Conservation (phyloP, 2,888 invertebrate species). For the Eupithecia subfuscata region DNA sequence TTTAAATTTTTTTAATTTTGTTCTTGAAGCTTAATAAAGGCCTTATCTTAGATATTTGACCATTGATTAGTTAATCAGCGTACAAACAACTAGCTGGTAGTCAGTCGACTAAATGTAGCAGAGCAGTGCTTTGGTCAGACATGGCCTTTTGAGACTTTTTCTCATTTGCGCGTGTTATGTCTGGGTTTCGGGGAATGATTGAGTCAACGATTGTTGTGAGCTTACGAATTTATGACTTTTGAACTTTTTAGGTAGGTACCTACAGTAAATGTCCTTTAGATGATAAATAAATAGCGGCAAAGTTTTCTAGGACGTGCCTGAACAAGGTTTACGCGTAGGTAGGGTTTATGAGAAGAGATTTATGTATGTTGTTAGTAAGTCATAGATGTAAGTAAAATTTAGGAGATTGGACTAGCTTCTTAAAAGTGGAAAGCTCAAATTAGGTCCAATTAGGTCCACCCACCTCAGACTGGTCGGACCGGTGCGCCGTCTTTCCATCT, state of each 20-base stretch:
- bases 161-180: constrained; percentile 31
- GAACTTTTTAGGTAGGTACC: constrained; percentile 21
- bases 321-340: not conserved
- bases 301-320: not conserved
- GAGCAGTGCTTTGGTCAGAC: constrained; percentile 13
- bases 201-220: constrained; percentile 35
- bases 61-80: too few species aligned
- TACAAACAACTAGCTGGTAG: not conserved
- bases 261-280: constrained; percentile 2
- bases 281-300: not conserved
- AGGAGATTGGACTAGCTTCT: too few species aligned
- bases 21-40: too few species aligned
- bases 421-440: too few species aligned
- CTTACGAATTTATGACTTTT: constrained; percentile 36
- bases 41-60: too few species aligned
- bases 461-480: too few species aligned
- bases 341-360: not conserved
- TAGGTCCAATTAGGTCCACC: too few species aligned
- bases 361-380: not conserved
- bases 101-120: not conserved
- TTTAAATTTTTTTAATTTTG: too few species aligned
- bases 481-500: too few species aligned
- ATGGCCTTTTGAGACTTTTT: constrained; percentile 4
- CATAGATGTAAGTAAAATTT: too few species aligned
- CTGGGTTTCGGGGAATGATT: constrained; percentile 34